Percentiles rank a stretch among this genome's conserved stretches.
Conservation (phyloP, 2,113 vertebrate species). For the Zapus hudsonius region DNA sequence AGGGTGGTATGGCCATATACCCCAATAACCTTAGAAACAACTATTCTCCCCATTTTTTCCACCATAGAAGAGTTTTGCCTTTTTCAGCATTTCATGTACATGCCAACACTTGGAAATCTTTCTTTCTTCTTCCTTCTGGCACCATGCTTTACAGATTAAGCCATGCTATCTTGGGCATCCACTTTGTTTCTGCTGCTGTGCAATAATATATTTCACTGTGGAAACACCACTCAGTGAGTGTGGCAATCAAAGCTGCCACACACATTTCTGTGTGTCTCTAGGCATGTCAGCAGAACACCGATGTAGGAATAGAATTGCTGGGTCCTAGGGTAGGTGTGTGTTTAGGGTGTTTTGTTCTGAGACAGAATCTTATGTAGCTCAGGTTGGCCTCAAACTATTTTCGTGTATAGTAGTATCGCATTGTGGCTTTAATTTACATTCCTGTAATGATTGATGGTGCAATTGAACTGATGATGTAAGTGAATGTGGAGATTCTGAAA, state of each 20-base stretch:
- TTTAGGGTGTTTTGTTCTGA: neutral
- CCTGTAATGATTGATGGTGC: neutral
- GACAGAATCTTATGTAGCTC: no score
- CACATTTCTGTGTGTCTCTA: neutral
- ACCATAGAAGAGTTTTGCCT: neutral
- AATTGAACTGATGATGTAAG: no score
- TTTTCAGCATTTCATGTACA: constrained; percentile 8
- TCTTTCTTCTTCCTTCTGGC: neutral
- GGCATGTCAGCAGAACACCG: neutral
- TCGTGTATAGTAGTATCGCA: neutral
- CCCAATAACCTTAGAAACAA: neutral
- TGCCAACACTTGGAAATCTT: neutral
- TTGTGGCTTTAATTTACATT: constrained; percentile 10
- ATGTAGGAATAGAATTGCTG: neutral
- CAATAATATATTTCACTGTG: neutral
- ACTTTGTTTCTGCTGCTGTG: neutral
- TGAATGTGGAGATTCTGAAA: no score
- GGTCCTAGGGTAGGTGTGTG: neutral
- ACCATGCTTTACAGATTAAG: neutral
- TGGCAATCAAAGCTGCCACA: neutral
- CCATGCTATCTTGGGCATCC: neutral
- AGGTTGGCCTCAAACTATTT: no score
- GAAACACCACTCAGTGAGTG: neutral
- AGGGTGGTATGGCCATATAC: no score
- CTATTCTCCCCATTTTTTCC: neutral